Evolutionary conservation across 2,113 vertebrate genomes (phyloP).

Genomic region (Eublepharis macularius): DNA sequence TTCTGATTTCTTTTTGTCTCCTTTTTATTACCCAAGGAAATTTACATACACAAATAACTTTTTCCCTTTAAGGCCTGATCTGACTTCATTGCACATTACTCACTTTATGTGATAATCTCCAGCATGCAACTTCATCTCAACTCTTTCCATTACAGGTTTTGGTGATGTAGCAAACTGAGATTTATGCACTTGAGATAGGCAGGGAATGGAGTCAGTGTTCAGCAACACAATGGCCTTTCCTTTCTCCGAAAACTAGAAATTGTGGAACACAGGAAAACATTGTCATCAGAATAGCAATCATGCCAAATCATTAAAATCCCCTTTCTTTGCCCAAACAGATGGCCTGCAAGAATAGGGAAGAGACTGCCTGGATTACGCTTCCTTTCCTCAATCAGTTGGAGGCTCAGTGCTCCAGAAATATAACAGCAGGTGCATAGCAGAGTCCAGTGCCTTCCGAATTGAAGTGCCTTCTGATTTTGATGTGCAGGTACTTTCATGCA

Average conservation of each 20-base stretch:
- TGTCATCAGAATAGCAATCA: background rate
- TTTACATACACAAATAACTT: slow-evolving; percentile 21
- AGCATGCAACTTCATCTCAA: slow-evolving; percentile 47
- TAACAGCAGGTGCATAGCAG: background rate
- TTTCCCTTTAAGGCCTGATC: slow-evolving; percentile 12
- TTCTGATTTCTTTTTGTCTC: slow-evolving; percentile 25
- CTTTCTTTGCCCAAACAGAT: too few species aligned
- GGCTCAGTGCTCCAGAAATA: background rate
- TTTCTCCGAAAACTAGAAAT: slow-evolving; percentile 24
- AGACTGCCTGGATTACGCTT: background rate
- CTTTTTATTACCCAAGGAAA: background rate
- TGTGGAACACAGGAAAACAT: fast-evolving
- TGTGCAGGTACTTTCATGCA: background rate
- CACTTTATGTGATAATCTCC: slow-evolving; percentile 39
- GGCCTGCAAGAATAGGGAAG: too few species aligned
- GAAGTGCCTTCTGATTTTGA: background rate
- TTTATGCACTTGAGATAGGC: slow-evolving; percentile 25
- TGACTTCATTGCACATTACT: background rate
- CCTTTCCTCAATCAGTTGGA: background rate
- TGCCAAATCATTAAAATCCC: background rate
- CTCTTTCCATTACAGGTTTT: slow-evolving; percentile 26
- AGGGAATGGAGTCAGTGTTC: slow-evolving; percentile 6
- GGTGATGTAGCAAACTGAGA: fast-evolving
- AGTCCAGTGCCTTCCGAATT: background rate
- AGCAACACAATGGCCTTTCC: fast-evolving